A percentile compares a stretch with the other conserved stretches of the same genome.
Evolutionary conservation across 2,797 vertebrate species (phyloP).

Genomic region (Petrocephalus schoutedeni): DNA sequence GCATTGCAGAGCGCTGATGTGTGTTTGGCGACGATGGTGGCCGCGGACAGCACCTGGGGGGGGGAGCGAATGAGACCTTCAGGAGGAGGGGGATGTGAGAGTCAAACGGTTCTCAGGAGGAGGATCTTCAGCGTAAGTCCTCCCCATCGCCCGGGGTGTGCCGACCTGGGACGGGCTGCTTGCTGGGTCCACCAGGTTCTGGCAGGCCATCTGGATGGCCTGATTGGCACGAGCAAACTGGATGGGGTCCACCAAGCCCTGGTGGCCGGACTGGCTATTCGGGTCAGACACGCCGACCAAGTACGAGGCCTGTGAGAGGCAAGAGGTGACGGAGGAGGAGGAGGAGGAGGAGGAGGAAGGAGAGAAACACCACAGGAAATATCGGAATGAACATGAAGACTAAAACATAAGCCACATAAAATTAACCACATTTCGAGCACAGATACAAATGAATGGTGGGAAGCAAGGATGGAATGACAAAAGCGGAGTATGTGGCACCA

Average conservation of each 20-base stretch:
- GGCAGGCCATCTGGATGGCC: slow-evolving; percentile 97
- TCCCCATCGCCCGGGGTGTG: not conserved
- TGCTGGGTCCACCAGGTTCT: slow-evolving; percentile 90
- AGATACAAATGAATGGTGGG: not conserved
- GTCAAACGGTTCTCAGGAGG: not conserved
- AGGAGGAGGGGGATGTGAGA: not conserved
- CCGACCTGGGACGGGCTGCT: slow-evolving; percentile 94
- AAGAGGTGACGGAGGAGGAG: slow-evolving; percentile 23
- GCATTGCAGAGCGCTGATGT: slow-evolving; percentile 95
- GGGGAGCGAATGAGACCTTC: not conserved
- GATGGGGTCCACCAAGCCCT: slow-evolving; percentile 96
- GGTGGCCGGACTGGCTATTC: slow-evolving; percentile 93
- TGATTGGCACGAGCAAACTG: slow-evolving; percentile 95
- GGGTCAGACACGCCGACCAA: slow-evolving; percentile 95
- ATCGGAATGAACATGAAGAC: not conserved
- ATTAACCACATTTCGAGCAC: no score
- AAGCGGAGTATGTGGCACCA: not conserved
- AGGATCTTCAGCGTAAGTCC: not conserved
- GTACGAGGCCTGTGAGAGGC: slow-evolving; percentile 77
- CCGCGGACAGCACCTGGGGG: slow-evolving; percentile 84
- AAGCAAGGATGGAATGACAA: not conserved
- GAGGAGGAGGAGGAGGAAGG: not conserved
- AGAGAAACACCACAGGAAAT: not conserved
- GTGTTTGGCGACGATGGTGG: slow-evolving; percentile 96
- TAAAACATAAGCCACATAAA: not conserved